Base-by-base conservation (phyloP, 2,888 invertebrate genomes). In the Drosophila ezoana region DNA sequence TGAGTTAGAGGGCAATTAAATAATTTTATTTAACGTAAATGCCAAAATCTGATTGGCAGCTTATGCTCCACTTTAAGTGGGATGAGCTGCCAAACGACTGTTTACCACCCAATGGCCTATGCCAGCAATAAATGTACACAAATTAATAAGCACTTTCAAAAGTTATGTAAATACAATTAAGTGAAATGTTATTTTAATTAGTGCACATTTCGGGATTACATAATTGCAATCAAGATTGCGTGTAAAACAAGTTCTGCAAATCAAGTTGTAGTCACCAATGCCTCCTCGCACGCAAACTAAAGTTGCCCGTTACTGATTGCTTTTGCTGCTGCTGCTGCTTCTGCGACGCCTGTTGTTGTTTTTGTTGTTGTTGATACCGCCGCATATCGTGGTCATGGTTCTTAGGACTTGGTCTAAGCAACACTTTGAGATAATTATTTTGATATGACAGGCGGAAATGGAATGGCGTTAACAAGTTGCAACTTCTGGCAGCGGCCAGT, bases 401-500 rank as follows among this genome's bases (percentile, higher is more conserved):
- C 69, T 53, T 71, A 71, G 74, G 67, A 79, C 79, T 78, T 67
- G 72, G 69, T 67, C 71, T 69, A 65, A 73, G 69, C 74, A 72
- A 81, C 72, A 69, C 77, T 84, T 79, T 80, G 72, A 87, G 89
- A 90, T 89, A 90, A 83, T 90, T 90, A 87, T 81, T 86, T 81
- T 85, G 89, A 90, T 89, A 89, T 87, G 90, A 90, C 90, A 90
- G 81, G 79, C 90, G 89, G 89, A 89, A 89, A 89, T 84, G 79
- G 81, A 89, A 87, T 84, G 74, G 87, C 85, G 89, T 78, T 89
- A 89, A 89, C 86, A 75, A 77, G 89, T 83, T 83, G 79, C 72
- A 68, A 66, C 59, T 72, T 67, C 72, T 68, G 79, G 60, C 56
- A 65, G 51, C 56, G 58, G 33, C 23, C 41, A 33, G 45, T 28